phyloP scores from a whole-genome alignment of 2,113 vertebrate genomes.

The Sceloporus tristichus region DNA sequence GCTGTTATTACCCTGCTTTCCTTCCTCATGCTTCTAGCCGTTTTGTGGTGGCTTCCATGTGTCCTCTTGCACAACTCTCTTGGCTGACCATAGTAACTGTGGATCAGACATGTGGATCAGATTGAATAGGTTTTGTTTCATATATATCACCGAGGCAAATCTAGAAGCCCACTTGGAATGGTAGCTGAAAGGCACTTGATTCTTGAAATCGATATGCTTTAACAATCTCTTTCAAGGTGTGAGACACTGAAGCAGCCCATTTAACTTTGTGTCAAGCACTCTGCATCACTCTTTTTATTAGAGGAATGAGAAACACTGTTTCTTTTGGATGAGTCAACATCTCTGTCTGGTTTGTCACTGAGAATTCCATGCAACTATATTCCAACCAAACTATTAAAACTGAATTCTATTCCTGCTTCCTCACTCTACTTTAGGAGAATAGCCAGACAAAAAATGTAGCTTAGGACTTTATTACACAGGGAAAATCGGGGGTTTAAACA shows the following conservation, averaged over 20 bases:
- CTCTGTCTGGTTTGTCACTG: neutral
- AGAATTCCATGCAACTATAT: slow-evolving; percentile 1
- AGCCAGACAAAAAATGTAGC: slow-evolving; percentile 26
- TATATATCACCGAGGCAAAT: neutral
- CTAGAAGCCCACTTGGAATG: neutral
- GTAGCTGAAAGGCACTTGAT: neutral
- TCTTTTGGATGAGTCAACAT: neutral
- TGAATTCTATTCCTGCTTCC: slow-evolving; percentile 34
- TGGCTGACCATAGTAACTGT: neutral
- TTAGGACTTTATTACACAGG: neutral
- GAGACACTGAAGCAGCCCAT: neutral
- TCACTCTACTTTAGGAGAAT: neutral
- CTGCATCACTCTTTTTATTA: slow-evolving; percentile 36
- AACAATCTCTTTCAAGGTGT: slow-evolving; percentile 18
- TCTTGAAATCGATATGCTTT: slow-evolving; percentile 26
- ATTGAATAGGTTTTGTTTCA: neutral
- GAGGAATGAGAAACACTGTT: slow-evolving; percentile 16
- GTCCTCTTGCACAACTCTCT: neutral
- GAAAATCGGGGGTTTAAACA: no score
- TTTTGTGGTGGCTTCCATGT: neutral
- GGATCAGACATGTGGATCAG: neutral
- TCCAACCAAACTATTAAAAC: slow-evolving; percentile 34
- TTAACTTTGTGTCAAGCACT: slow-evolving; percentile 43
- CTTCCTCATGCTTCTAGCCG: neutral
- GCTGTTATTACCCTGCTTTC: neutral